These are phyloP conservation scores for Hirtodrosophila cameraria DNA, from an alignment of 2,888 invertebrate genomes.

Conservation along the genomic window DNA sequence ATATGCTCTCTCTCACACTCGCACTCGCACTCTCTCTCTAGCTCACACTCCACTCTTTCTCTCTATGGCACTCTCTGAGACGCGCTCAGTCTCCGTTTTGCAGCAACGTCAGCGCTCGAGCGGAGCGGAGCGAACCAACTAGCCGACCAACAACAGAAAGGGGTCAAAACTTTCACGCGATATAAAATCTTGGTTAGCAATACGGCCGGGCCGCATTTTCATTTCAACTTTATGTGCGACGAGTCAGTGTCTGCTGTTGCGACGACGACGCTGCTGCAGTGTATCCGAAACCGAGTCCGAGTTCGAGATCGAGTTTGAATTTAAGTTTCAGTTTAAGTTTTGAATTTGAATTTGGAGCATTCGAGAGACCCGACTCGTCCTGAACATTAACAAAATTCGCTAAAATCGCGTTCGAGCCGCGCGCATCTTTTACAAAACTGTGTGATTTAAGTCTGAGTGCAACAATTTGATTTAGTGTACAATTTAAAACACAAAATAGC, in stretches of 20 bases:
- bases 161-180: constrained; percentile 85
- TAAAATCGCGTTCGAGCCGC: constrained; percentile 32
- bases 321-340: constrained; percentile 5
- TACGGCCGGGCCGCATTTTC: constrained; percentile 84
- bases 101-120: constrained; percentile 46
- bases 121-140: constrained; percentile 41
- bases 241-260: constrained; percentile 73
- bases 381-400: constrained; percentile 33
- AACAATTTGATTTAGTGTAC: constrained; percentile 25
- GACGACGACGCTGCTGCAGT: constrained; percentile 51
- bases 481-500: constrained; percentile 3
- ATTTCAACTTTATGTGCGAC: constrained; percentile 84
- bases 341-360: no score
- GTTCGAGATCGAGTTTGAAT: constrained; percentile 9
- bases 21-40: constrained; percentile 17
- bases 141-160: constrained; percentile 79
- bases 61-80: constrained; percentile 35
- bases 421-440: constrained; percentile 21
- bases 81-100: constrained; percentile 13
- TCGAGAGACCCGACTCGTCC: constrained; percentile 40
- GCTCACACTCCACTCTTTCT: constrained; percentile 23
- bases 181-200: constrained; percentile 85
- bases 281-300: constrained; percentile 38
- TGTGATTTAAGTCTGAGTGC: constrained; percentile 19
- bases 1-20: constrained; percentile 45